Conservation (phyloP, 2,888 invertebrate species). For the Sphaeridia pumilis region DNA sequence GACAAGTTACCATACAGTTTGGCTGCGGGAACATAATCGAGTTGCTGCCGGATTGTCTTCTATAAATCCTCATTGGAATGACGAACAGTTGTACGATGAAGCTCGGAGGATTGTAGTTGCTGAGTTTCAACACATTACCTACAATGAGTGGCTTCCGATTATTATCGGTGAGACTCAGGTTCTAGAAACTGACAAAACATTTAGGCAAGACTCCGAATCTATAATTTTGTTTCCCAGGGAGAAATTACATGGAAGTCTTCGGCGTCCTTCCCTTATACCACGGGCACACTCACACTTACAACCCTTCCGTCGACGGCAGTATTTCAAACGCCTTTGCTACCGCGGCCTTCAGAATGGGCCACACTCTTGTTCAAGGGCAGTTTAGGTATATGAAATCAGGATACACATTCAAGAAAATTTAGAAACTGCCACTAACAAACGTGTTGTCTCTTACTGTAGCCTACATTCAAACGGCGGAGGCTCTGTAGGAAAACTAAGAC, state of each 20-base stretch:
- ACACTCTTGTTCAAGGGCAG: constrained; percentile 42
- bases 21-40: constrained; percentile 70
- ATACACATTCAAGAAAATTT: neutral
- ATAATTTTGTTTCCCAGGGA: constrained; percentile 21
- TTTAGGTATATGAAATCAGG: no score
- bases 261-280: constrained; percentile 36
- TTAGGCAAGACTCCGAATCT: neutral
- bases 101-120: constrained; percentile 60
- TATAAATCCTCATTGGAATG: constrained; percentile 63
- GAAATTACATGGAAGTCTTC: constrained; percentile 36
- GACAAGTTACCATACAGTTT: constrained; percentile 58
- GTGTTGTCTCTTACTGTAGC: constrained; percentile 7
- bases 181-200: neutral
- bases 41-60: constrained; percentile 50
- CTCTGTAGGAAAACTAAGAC: constrained; percentile 19
- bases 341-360: constrained; percentile 45
- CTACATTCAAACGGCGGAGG: constrained; percentile 24
- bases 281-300: constrained; percentile 39
- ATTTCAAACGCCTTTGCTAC: constrained; percentile 44
- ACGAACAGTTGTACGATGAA: constrained; percentile 61
- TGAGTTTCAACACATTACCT: constrained; percentile 64
- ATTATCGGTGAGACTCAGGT: constrained; percentile 45
- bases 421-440: neutral
- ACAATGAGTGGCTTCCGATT: constrained; percentile 67
- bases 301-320: constrained; percentile 40